A percentile compares a stretch with the other conserved stretches of the same genome.
Conservation (phyloP, 2,888 invertebrate species). For the Neoaliturus tenellus region DNA sequence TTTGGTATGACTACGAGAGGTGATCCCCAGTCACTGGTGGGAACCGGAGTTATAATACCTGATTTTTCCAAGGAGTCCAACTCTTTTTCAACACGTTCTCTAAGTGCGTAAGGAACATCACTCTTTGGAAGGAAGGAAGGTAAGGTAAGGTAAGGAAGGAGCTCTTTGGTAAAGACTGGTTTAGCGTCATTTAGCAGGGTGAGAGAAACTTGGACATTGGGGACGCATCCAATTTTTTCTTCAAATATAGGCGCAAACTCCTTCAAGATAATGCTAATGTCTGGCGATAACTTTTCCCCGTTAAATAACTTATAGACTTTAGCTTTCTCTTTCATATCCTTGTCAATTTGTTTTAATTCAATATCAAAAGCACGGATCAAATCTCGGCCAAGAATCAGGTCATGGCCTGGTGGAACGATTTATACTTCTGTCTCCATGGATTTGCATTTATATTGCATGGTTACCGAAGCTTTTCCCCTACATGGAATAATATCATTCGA, state of each 20-base stretch:
- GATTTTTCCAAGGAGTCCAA: conserved; percentile 54
- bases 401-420: conserved; percentile 53
- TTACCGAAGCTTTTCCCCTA: neutral
- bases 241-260: conserved; percentile 2
- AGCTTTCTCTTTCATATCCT: too few relatives aligned
- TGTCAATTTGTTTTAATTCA: conserved; percentile 32
- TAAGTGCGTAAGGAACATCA: conserved; percentile 58
- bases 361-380: conserved; percentile 13
- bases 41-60: conserved; percentile 58
- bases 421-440: neutral
- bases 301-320: too few relatives aligned
- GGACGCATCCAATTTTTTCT: conserved; percentile 54
- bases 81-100: conserved; percentile 54
- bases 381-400: conserved; percentile 15
- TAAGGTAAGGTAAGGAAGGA: too few relatives aligned
- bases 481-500: neutral
- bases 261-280: neutral
- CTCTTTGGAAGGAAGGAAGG: too few relatives aligned
- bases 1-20: conserved; percentile 58
- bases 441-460: neutral
- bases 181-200: conserved; percentile 62
- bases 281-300: neutral
- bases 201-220: conserved; percentile 50
- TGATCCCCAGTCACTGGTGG: conserved; percentile 61
- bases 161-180: conserved; percentile 62